Base-by-base conservation (phyloP, 2,113 vertebrate genomes). In the Ptyas mucosa region DNA sequence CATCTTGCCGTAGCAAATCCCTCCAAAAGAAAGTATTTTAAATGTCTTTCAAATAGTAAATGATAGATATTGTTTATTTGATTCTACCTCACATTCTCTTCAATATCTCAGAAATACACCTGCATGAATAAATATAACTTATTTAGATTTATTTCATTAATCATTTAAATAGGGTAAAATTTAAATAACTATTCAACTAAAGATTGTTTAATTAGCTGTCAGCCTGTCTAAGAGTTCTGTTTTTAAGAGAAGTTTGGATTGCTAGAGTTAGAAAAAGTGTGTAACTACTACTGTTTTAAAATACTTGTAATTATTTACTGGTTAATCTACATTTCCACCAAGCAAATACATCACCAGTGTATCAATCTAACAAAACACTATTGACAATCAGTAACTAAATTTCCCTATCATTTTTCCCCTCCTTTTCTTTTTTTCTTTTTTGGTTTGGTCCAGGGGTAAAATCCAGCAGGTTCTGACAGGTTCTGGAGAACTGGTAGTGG, bases 21-120 rank as follows among this genome's bases (percentile, higher is more conserved):
- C 75, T 23, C 34, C 18, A 58, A 57, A 57, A 3, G 53, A 34
- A 88, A 53, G 39, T 21, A 54, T 34, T 87, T 53, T 21, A 88
- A 53, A 88, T 39, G 7, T 34, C 7, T 34, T 55, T 39, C 9
- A 24, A 93, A 86, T 14, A 57, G 23, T 43, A 34, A 89, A 49
- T 21, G 24, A n/a, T 57, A 34, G 39, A 81, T 39, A 55, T n/a
- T 61, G 54, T 90, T 90, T 90, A 86, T 86, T 90, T 43, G 52
- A 64, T 39, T 61, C 75, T 58, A 39, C 4, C 43, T 93, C 88
- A 26, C 81, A 43, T 86, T 90, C 86, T 49, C n/a, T 90, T 86
- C 75, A 87, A 53, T 93, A 93, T 93, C 92, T 90, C 75, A 26
- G 21, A 61, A 93, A 86, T 87, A 89, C 92, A 93, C 88, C 88